Evolutionary conservation across 2,797 vertebrate genomes (phyloP).

Genomic region (Steatocranus sp.): DNA sequence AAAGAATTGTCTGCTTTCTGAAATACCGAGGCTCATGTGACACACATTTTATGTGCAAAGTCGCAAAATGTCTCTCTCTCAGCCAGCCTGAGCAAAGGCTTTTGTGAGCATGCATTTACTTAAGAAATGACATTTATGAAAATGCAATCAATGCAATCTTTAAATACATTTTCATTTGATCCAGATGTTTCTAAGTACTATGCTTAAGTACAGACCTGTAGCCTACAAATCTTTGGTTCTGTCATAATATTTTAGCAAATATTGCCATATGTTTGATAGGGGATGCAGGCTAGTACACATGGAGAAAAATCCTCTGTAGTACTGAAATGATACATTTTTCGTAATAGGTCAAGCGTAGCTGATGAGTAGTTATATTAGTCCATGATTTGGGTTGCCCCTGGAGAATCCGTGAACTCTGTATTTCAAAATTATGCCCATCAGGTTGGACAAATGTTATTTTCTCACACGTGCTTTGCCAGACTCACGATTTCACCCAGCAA

Average conservation of each 20-base stretch:
- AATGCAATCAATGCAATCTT: neutral
- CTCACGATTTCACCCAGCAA: neutral
- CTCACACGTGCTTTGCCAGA: constrained; percentile 1
- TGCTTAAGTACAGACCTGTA: neutral
- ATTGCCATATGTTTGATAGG: neutral
- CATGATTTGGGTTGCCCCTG: neutral
- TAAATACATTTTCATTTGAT: neutral
- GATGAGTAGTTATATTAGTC: neutral
- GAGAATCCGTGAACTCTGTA: neutral
- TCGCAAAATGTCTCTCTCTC: neutral
- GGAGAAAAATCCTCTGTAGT: neutral
- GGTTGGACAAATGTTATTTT: neutral
- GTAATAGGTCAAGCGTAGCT: neutral
- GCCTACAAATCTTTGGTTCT: constrained; percentile 1
- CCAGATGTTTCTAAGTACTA: constrained; percentile 20
- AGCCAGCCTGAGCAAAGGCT: neutral
- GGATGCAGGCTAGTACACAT: neutral
- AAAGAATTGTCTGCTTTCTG: neutral
- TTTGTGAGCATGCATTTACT: neutral
- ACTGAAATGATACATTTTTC: neutral
- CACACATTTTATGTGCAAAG: neutral
- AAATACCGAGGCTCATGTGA: neutral
- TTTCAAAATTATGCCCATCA: neutral
- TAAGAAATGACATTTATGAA: neutral
- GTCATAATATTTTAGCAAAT: constrained; percentile 4